Base-by-base conservation (phyloP, 2,888 invertebrate species). In the Subacronicta megacephala region DNA sequence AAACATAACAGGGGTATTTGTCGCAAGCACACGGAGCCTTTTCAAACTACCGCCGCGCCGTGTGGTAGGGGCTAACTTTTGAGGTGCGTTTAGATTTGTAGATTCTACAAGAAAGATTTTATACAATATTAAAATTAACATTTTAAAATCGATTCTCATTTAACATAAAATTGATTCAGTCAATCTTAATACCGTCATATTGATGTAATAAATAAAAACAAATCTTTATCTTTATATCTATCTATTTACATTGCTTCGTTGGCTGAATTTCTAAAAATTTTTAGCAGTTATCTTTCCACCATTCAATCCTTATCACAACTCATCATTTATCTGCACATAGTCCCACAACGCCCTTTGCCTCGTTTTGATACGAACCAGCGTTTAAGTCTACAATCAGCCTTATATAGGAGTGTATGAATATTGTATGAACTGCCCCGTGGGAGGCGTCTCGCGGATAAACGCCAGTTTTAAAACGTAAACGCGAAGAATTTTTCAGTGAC, bases 351-450 rank as follows among this genome's bases (percentile, higher is more conserved):
- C 53, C 51, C 23, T 64, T 47, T 23, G 38, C 45, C 43, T 50
- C 62, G 47, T 61, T 52, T 68, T 68, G 63, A 72, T 69, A 64
- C 61, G 57, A 66, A 55, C 63, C 60, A 58, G 38, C 62, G 72
- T 68, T 65, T 75, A 72, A 71, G 76, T 83, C 77, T 83, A 78
- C 73, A 85, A 70, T 72, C 78, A 68, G 74, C 85, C 82, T 85
- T 85, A 87, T 75, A 82, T 78, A 71, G 64, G 63, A 67, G 68
- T 66, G 72, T 83, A 87, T 92, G 90, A 90, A 92, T 90, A 89
- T 88, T 89, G 83, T 85, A 91, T 90, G 88, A 87, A 88, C 78
- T 82, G 86, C 76, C 89, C 88, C 87, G 72, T 79, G 87, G 88
- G 90, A 87, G 78, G 75, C 76, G 81, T 84, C 83, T 83, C 81